A percentile compares a stretch with the other conserved stretches of the same genome.
Evolutionary conservation across 2,888 invertebrate species (phyloP).

Genomic region (Zaprionus obscuricornis): DNA sequence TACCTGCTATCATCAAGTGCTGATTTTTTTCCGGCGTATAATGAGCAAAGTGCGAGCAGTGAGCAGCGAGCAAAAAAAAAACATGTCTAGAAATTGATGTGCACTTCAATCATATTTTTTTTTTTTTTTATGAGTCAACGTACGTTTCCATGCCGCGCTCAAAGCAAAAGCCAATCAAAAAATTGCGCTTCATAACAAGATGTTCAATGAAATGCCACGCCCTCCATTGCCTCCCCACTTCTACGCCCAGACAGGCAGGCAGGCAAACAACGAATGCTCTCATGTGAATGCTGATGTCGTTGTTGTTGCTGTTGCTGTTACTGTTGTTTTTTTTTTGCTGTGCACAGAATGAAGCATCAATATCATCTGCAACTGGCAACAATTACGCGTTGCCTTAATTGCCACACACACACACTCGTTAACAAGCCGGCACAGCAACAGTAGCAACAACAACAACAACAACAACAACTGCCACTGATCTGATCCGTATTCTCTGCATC

Average conservation of each 20-base stretch:
- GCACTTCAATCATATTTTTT: slow-evolving; percentile 72
- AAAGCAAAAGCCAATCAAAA: slow-evolving; percentile 70
- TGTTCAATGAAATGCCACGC: slow-evolving; percentile 47
- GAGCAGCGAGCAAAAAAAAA: slow-evolving; percentile 16
- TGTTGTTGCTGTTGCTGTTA: slow-evolving; percentile 16
- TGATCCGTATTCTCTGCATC: slow-evolving; percentile 25
- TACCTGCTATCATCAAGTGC: slow-evolving; percentile 11
- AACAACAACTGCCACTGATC: slow-evolving; percentile 4
- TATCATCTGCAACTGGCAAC: slow-evolving; percentile 75
- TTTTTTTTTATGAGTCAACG: slow-evolving; percentile 28
- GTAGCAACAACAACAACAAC: not conserved
- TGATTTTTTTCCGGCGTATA: slow-evolving; percentile 60
- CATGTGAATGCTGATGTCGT: slow-evolving; percentile 22
- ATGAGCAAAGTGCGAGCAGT: slow-evolving; percentile 44
- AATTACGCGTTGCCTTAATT: slow-evolving; percentile 76
- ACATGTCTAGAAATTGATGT: slow-evolving; percentile 49
- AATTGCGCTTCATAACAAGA: slow-evolving; percentile 68
- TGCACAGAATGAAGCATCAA: slow-evolving; percentile 51
- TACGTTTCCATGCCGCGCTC: slow-evolving; percentile 35
- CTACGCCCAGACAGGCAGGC: too few species aligned
- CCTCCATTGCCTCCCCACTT: slow-evolving; percentile 16
- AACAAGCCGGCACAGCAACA: slow-evolving; percentile 41
- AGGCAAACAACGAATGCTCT: slow-evolving; percentile 5
- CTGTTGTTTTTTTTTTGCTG: slow-evolving; percentile 6
- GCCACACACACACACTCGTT: slow-evolving; percentile 55